Percentiles rank a stretch among this genome's conserved stretches.
phyloP scores from a whole-genome alignment of 2,113 vertebrate species.

The Hyaena hyaena region DNA sequence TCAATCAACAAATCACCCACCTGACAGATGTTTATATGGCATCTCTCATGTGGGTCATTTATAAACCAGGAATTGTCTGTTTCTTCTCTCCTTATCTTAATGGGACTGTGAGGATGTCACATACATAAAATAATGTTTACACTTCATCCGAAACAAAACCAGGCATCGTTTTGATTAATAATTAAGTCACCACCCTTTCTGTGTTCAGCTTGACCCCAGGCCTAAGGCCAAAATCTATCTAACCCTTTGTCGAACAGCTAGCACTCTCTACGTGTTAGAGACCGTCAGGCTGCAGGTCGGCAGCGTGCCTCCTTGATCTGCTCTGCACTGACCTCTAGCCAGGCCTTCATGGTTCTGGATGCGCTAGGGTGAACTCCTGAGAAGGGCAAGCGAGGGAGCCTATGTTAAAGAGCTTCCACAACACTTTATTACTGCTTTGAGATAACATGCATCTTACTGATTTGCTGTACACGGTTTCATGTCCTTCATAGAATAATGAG shows the following conservation, averaged over 20 bases:
- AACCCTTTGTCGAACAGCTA: not conserved
- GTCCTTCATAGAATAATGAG: not conserved
- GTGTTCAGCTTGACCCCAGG: not conserved
- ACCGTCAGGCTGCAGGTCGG: not conserved
- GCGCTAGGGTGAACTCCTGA: not conserved
- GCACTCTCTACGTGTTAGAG: not conserved
- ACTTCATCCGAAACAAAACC: not conserved
- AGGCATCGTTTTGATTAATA: not conserved
- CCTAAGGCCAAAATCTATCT: not conserved
- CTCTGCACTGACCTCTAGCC: not conserved
- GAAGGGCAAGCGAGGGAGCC: not conserved
- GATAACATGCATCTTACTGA: not conserved
- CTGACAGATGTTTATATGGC: not conserved
- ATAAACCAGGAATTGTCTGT: not conserved
- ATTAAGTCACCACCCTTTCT: not conserved
- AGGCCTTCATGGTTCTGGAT: not conserved
- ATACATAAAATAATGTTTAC: not conserved
- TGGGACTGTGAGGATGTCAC: not conserved
- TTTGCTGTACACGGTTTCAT: not conserved
- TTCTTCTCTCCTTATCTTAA: constrained; percentile 26
- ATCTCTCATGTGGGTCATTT: not conserved
- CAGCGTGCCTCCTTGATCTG: not conserved
- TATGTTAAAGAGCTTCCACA: not conserved
- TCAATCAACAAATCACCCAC: not conserved
- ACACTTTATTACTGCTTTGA: not conserved